These are phyloP conservation scores for Heteropelma amictum DNA, from an alignment of 2,888 invertebrate species.

Conservation along the genomic window DNA sequence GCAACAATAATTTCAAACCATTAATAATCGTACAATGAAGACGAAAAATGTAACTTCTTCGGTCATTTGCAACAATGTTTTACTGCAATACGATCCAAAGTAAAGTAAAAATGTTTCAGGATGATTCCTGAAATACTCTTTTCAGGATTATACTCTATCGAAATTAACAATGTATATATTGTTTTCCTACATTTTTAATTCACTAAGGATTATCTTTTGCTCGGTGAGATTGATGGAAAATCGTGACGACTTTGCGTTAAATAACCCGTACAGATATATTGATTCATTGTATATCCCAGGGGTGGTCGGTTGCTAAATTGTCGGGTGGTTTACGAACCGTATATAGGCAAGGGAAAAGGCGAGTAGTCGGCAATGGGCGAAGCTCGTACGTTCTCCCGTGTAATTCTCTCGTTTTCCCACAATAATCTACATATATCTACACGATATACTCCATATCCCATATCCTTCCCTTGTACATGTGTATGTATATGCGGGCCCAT, in stretches of 20 bases:
- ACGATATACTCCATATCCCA: too few species aligned
- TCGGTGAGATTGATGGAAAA: too few species aligned
- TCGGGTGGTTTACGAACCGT: conserved; percentile 24
- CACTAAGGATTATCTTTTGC: too few species aligned
- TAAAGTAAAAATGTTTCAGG: not conserved
- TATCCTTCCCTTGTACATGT: too few species aligned
- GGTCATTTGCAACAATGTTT: too few species aligned
- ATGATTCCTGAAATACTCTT: too few species aligned
- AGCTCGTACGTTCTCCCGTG: conserved; percentile 25
- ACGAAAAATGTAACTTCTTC: too few species aligned
- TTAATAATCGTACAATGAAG: too few species aligned
- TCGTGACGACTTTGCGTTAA: not conserved
- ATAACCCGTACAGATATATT: not conserved
- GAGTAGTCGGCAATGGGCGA: not conserved
- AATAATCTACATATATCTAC: not conserved
- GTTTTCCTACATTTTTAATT: too few species aligned
- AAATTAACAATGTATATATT: too few species aligned
- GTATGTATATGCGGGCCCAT: not conserved
- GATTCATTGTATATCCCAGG: not conserved
- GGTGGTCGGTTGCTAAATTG: conserved; percentile 30
- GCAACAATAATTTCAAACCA: not conserved
- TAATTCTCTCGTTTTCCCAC: conserved; percentile 6
- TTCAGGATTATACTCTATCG: too few species aligned
- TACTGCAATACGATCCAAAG: too few species aligned
- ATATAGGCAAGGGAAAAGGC: not conserved